Base-by-base conservation (phyloP, 2,113 vertebrate genomes). In the Regulus satrapa region DNA sequence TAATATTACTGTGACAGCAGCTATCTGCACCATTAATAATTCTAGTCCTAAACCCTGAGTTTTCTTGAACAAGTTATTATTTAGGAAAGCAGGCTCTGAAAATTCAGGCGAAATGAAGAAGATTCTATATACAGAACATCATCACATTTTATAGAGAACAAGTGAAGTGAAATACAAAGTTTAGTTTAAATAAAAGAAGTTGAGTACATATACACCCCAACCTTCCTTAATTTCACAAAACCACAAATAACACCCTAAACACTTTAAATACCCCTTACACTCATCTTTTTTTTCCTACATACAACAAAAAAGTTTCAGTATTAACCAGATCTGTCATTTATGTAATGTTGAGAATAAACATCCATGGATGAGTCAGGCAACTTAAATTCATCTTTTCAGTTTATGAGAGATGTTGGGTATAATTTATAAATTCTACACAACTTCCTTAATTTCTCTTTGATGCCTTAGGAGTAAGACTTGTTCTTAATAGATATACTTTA, bases 381-480 rank as follows among this genome's bases (percentile, higher is more conserved):
- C 21, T 58, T 66, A 59, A 69, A 7, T 52, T 56, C 3, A 64
- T 55, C 34, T 84, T 92, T 79, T 77, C 32, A 84, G n/a, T 36
- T 93, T 52, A 63, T 55, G 79, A 69, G 56, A 95, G 54, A 38
- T 24, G 18, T 52, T 66, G 5, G 19, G 73, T 93, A 72, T 93
- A 95, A 95, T 96, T 91, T 79, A 86, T 55, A 92, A 92, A 94
- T 61, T 89, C 52, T 95, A 56, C 14, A 82, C 12, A 78, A 52
- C 49, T 94, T 94, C 55, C 32, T 88, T 94, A 77, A 82, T 83
- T 91, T 92, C 36, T 82, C 75, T 97, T 96, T 96, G 67, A 91
- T 72, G 77, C 43, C 82, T 72, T 82, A 71, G 66, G 56, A 92
- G 36, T 85, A 96, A 92, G 62, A 86, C 69, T 81, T 75, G 16